phyloP scores from a whole-genome alignment of 1,140 invertebrate species.

The Nixonia krombeini region DNA sequence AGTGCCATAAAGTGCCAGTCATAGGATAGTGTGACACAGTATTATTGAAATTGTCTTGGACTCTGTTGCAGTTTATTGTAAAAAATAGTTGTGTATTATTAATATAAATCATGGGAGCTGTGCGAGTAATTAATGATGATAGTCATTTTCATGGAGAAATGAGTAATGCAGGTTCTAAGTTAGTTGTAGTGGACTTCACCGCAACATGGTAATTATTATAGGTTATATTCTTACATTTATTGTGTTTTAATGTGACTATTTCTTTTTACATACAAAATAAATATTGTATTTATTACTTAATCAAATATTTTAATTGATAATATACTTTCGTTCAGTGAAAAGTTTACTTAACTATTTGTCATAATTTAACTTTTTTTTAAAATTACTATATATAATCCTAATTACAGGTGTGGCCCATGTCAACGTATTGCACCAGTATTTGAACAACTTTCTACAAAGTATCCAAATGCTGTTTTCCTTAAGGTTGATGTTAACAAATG shows the following conservation, averaged over 20 bases:
- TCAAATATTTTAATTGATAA: no score
- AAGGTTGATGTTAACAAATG: constrained; percentile 96
- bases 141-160: constrained; percentile 88
- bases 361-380: no score
- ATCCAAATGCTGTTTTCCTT: constrained; percentile 90
- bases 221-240: constrained; percentile 46
- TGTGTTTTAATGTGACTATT: constrained; percentile 3
- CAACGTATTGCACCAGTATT: constrained; percentile 92
- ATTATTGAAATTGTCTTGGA: no score
- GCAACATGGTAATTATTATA: constrained; percentile 82
- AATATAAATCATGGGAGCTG: constrained; percentile 58
- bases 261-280: constrained; percentile 5
- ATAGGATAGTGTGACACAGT: neutral
- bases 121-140: constrained; percentile 78
- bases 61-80: neutral
- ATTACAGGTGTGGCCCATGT: constrained; percentile 93
- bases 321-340: no score
- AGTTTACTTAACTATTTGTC: no score
- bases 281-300: no score
- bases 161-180: constrained; percentile 82
- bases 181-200: constrained; percentile 96
- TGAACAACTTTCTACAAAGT: constrained; percentile 87
- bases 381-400: no score
- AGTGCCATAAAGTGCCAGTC: constrained; percentile 23
- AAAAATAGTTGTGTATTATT: neutral